Base-by-base conservation (phyloP, 1,140 invertebrate genomes). In the Caenorhabditis brenneri region DNA sequence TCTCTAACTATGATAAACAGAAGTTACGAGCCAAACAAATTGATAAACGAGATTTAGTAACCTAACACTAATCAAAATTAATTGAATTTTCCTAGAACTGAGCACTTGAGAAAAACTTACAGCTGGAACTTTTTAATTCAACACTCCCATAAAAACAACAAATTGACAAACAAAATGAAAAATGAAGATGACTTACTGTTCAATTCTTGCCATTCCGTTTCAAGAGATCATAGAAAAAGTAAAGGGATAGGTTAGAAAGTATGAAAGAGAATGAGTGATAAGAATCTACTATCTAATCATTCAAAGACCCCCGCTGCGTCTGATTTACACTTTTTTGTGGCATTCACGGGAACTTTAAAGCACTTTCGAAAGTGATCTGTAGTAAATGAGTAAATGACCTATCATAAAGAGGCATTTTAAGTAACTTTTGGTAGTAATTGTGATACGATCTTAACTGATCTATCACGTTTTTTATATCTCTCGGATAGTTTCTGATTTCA, bases 401-500 rank as follows among this genome's bases (percentile, higher is more conserved):
- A 55, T 55, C 53, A 29, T 27, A 12, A 55, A 24, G 15, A 29
- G 10, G 53, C 10, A 0, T 10, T 7, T 55, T 55, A 7, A 27
- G 10, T 15, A 27, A 24, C 9, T 55, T 27, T n/a, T 7, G 12
- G 58, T 65, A 33, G 10, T 65, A 12, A 16, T n/a, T 65, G 16
- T 3, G 29, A 65, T 6, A 65, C 16, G 12, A 33, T 16, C 24
- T 6, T 24, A 15, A 27, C 53, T 36, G 58, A 65, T 36, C 29
- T 33, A 65, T 65, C 58, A 65, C 58, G 36, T 74, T 74, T 74
- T 27, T n/a, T n/a, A n/a, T n/a, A n/a, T 58, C 39, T 58, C 65
- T 74, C 22, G 22, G 36, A 74, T n/a, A 74, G 2, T 74, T 74
- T 31, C 29, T 27, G 36, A 74, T 39, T 42, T 74, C 36, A 74